phyloP scores from a whole-genome alignment of 2,888 invertebrate species.

The Himalopsyche kuldschensis region DNA sequence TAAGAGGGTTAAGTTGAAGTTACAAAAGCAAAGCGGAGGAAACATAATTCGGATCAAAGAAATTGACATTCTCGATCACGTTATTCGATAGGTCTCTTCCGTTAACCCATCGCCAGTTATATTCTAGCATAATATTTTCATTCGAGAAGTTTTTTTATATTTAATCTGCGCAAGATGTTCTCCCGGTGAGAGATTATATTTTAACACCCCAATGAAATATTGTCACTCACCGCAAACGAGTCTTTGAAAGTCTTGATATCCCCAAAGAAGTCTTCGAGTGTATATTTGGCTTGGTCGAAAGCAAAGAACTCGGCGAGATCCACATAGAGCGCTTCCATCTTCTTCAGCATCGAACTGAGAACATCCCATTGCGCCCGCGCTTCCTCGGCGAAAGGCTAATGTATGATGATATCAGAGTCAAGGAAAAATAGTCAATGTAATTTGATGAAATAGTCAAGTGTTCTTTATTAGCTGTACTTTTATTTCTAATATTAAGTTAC shows the following conservation, averaged over 20 bases:
- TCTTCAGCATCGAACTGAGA: slow-evolving; percentile 89
- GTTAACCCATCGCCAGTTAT: not conserved
- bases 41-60: too few species aligned
- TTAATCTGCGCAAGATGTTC: too few species aligned
- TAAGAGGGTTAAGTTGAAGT: too few species aligned
- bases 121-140: too few species aligned
- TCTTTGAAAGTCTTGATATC: slow-evolving; percentile 96
- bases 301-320: slow-evolving; percentile 87
- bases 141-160: too few species aligned
- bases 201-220: too few species aligned
- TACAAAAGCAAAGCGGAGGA: too few species aligned
- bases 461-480: not conserved
- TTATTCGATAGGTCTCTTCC: too few species aligned
- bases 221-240: slow-evolving; percentile 72
- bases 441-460: not conserved
- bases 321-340: slow-evolving; percentile 85
- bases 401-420: not conserved
- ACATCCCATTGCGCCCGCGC: slow-evolving; percentile 87
- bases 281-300: slow-evolving; percentile 91
- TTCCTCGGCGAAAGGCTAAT: slow-evolving; percentile 71
- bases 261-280: slow-evolving; percentile 92
- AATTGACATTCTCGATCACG: too few species aligned
- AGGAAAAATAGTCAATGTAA: slow-evolving; percentile 9
- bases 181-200: too few species aligned
- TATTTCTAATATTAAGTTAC: not conserved